Evolutionary conservation across 1,140 invertebrate species (phyloP).

Genomic region (Pararge aegeria): DNA sequence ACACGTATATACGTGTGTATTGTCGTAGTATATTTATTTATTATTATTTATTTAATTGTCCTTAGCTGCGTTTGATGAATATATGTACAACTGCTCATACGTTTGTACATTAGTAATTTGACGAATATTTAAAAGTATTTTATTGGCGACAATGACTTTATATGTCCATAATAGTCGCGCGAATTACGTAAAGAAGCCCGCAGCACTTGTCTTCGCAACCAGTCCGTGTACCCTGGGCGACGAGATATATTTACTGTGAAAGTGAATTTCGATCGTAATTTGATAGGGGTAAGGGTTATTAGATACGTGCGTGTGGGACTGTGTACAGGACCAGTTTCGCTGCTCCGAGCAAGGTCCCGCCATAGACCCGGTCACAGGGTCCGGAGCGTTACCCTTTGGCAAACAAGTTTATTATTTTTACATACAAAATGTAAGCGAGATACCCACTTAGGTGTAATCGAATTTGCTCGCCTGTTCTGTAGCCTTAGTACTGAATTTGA

Average conservation of each 20-base stretch:
- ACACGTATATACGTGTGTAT: too few species aligned
- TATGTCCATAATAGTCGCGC: slow-evolving; percentile 30
- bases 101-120: too few species aligned
- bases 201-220: slow-evolving; percentile 38
- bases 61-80: too few species aligned
- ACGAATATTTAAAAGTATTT: slow-evolving; percentile 24
- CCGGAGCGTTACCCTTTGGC: slow-evolving; percentile 35
- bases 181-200: slow-evolving; percentile 47
- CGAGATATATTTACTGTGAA: not conserved
- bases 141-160: slow-evolving; percentile 27
- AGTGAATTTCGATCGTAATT: slow-evolving; percentile 12
- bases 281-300: slow-evolving; percentile 1
- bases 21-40: too few species aligned
- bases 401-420: slow-evolving; percentile 40
- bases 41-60: too few species aligned
- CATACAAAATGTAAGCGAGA: slow-evolving; percentile 34
- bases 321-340: slow-evolving; percentile 48
- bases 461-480: slow-evolving; percentile 23
- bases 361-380: slow-evolving; percentile 48
- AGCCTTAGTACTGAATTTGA: too few species aligned
- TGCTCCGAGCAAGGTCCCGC: slow-evolving; percentile 58
- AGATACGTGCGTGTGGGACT: not conserved
- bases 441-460: slow-evolving; percentile 20
- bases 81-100: too few species aligned
- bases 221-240: slow-evolving; percentile 26